These are phyloP conservation scores for Battus philenor DNA, from an alignment of 1,140 invertebrate species.

Conservation along the genomic window DNA sequence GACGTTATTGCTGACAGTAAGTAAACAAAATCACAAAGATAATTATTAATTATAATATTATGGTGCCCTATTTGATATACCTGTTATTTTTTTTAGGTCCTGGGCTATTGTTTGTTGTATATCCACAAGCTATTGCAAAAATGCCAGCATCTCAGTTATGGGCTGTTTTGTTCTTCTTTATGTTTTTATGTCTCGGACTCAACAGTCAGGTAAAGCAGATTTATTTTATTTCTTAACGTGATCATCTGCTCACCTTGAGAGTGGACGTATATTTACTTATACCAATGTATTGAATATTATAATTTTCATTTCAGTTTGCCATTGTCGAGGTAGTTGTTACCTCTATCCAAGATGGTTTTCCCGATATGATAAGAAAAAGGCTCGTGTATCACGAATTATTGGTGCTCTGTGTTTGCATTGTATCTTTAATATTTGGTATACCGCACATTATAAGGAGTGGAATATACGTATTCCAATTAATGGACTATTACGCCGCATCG, in stretches of 20 bases:
- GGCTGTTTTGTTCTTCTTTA: constrained; percentile 93
- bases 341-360: constrained; percentile 93
- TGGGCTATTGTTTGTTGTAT: constrained; percentile 91
- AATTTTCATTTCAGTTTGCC: constrained; percentile 83
- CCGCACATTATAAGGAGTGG: constrained; percentile 92
- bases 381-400: constrained; percentile 91
- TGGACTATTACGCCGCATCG: constrained; percentile 94
- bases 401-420: constrained; percentile 87
- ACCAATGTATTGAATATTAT: too few relatives aligned
- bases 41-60: too few relatives aligned
- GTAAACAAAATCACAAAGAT: too few relatives aligned
- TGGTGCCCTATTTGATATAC: too few relatives aligned
- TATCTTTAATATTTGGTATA: constrained; percentile 89
- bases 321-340: constrained; percentile 95
- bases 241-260: too few relatives aligned
- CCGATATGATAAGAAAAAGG: constrained; percentile 86
- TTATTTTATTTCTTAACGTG: constrained; percentile 13
- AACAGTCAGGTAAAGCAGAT: constrained; percentile 87
- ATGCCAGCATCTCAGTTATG: constrained; percentile 91
- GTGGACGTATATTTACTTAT: too few relatives aligned
- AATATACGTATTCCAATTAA: constrained; percentile 94
- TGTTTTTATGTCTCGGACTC: constrained; percentile 91
- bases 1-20: constrained; percentile 90
- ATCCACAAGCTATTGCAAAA: constrained; percentile 92
- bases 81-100: constrained; percentile 79